Evolutionary conservation across 2,113 vertebrate genomes (phyloP), one percentile per base, ranked within the genome.

Genomic region (Cyprinodon brontotheroides): DNA sequence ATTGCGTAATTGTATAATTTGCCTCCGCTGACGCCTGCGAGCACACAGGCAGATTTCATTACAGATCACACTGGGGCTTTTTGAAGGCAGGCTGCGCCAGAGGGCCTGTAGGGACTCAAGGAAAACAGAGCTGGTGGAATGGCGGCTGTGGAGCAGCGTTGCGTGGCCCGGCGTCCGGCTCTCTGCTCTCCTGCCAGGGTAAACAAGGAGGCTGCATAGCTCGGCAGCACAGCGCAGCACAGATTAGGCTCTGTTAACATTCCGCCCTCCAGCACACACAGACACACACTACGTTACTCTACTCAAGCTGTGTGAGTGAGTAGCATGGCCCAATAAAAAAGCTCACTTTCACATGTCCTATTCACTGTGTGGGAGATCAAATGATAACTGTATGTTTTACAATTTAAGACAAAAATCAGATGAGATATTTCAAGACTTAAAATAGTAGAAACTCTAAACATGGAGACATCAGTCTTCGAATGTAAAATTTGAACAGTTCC

Each of bases 181-280:
- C 86, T 90, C 85, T 90, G 85, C 87, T 91, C 86, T 85, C 73
- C 88, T 90, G 91, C 89, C 90, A 92, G 89, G 83, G 89, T 91
- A 91, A 92, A 92, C 90, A 91, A 64, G 70, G 75, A 78, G 74
- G 77, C 82, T 17, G 88, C 88, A 86, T 84, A 87, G 89, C 87
- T 86, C 81, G 11, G 76, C 68, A 88, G 87, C 85, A 80, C 72
- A 80, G 83, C 82, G 72, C 63, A 86, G 84, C 72, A 86, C 85
- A 92, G 85, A 89, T 91, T 84, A 87, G 83, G 62, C 78, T 83
- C 83, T 87, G 86, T 89, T 87, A 87, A 81, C 81, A 86, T 86
- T 83, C 86, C 81, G 70, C 37, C 68, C 22, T 53, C 65, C 22
- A 22, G 36, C 69, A 70, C 64, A 63, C 72, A 41, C 59, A 65